phyloP scores from a whole-genome alignment of 1,140 invertebrate genomes.

The Bombus difficillimus region DNA sequence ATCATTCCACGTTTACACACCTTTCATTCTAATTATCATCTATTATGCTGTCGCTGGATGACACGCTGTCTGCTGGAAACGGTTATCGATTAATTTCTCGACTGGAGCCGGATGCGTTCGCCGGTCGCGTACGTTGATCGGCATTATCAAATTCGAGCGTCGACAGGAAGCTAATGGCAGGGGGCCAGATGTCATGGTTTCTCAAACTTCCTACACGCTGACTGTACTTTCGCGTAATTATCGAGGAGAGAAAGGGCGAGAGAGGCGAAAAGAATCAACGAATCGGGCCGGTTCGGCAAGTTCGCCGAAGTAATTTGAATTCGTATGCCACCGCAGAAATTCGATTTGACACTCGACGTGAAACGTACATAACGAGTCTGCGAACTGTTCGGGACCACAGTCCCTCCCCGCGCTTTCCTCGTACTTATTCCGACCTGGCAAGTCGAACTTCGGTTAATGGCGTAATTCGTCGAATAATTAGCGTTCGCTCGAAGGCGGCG shows the following conservation, averaged over 20 bases:
- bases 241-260: neutral
- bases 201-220: conserved; percentile 37
- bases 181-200: neutral
- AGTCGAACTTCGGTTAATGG: conserved; percentile 59
- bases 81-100: conserved; percentile 32
- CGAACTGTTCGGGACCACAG: conserved; percentile 53
- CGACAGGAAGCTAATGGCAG: neutral
- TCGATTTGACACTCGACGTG: conserved; percentile 67
- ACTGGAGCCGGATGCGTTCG: neutral
- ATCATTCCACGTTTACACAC: no score
- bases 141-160: conserved; percentile 33
- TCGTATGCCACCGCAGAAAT: conserved; percentile 64
- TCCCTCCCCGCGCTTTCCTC: neutral
- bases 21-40: conserved; percentile 22
- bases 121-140: neutral
- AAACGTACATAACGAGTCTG: conserved; percentile 67
- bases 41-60: neutral
- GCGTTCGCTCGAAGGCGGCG: conserved; percentile 24
- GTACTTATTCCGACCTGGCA: conserved; percentile 10
- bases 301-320: conserved; percentile 65
- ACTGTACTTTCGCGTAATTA: conserved; percentile 35
- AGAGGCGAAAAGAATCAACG: conserved; percentile 21
- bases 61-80: neutral
- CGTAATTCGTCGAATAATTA: conserved; percentile 66
- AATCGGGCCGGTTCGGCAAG: conserved; percentile 32